Percentiles rank a stretch among this genome's conserved stretches.
Conservation (phyloP, 2,797 vertebrate genomes). For the Aulostomus chinensis region DNA sequence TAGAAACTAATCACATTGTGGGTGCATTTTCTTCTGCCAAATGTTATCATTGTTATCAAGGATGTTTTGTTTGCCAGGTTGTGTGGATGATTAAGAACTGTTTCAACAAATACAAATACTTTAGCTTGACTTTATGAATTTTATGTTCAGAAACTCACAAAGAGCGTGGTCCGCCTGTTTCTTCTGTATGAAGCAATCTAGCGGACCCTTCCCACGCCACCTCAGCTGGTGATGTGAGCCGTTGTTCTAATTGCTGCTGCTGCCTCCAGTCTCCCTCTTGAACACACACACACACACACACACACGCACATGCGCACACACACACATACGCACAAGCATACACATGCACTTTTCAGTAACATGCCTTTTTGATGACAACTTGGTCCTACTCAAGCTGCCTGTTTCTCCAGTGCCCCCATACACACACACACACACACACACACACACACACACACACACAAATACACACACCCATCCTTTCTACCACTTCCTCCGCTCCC, state of each 20-base stretch:
- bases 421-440: not conserved
- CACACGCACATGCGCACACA: too few species aligned
- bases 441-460: not conserved
- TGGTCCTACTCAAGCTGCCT: conserved; percentile 64
- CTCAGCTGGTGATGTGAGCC: conserved; percentile 28
- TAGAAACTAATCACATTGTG: too few species aligned
- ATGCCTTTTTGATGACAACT: conserved; percentile 60
- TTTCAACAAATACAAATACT: too few species aligned
- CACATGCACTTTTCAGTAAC: conserved; percentile 50
- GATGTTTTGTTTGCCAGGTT: too few species aligned
- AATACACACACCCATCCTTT: not conserved
- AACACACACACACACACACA: conserved; percentile 48
- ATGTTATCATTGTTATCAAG: too few species aligned
- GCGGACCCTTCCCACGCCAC: too few species aligned
- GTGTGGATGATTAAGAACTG: too few species aligned
- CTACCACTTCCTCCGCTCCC: conserved; percentile 11
- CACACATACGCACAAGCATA: conserved; percentile 44
- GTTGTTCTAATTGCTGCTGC: conserved; percentile 57
- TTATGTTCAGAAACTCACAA: too few species aligned
- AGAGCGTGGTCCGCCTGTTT: too few species aligned
- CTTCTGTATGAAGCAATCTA: too few species aligned
- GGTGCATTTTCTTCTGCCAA: too few species aligned
- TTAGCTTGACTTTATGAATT: too few species aligned
- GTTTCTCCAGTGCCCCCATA: conserved; percentile 32
- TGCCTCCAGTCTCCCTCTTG: conserved; percentile 44